Conservation (phyloP, 2,113 vertebrate species). For the Rutilus rutilus region DNA sequence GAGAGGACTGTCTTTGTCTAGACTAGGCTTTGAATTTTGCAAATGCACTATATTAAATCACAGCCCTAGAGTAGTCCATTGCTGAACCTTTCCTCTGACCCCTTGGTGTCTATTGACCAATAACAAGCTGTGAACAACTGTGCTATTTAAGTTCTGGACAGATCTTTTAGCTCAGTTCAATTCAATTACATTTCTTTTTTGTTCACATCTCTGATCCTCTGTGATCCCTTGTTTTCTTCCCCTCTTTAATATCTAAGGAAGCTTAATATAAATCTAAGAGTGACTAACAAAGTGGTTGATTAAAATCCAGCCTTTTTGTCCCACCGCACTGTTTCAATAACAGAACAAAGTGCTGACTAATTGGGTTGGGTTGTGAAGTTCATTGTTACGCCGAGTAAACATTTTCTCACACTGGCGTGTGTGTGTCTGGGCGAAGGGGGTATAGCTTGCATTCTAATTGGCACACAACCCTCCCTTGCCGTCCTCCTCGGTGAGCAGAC, state of each 20-base stretch:
- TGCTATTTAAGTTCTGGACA: neutral
- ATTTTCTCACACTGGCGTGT: slow-evolving; percentile 5
- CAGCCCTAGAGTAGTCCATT: neutral
- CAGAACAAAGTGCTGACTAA: slow-evolving; percentile 63
- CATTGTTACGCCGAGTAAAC: slow-evolving; percentile 61
- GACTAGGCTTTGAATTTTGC: neutral
- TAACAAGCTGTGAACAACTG: neutral
- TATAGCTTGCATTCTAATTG: slow-evolving; percentile 45
- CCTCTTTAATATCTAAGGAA: neutral
- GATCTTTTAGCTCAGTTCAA: slow-evolving; percentile 8
- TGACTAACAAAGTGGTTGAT: slow-evolving; percentile 13
- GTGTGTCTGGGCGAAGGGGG: slow-evolving; percentile 37
- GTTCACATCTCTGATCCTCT: neutral
- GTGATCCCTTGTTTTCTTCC: neutral
- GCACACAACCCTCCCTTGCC: neutral
- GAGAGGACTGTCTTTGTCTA: neutral
- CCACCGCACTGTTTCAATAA: slow-evolving; percentile 17
- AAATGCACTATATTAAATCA: neutral
- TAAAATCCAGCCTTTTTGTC: neutral
- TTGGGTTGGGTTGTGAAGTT: slow-evolving; percentile 65
- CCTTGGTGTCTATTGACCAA: neutral
- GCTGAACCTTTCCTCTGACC: neutral
- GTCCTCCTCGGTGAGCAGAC: neutral
- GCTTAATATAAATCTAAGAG: slow-evolving; percentile 15
- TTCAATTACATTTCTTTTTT: slow-evolving; percentile 13